Base-by-base conservation (phyloP, 2,888 invertebrate genomes). In the Sinotaia quadrata region DNA sequence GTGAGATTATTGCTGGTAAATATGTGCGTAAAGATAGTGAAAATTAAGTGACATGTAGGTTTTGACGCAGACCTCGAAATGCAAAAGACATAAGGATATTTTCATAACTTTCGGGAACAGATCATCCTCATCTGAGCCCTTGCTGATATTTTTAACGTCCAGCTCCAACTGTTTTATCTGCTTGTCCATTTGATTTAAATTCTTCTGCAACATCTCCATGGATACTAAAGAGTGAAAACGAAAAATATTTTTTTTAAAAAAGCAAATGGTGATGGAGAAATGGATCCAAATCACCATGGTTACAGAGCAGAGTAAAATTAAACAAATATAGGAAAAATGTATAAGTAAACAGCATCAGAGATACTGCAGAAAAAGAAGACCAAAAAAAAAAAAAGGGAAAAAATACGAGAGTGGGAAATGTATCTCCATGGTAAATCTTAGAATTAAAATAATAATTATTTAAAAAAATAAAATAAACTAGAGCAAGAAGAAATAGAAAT, bases 101-200 rank as follows among this genome's bases (percentile, higher is more conserved):
- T 93, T 93, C 97, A 98, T 95, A 51, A 94, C 92, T 76, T 94
- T 93, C 44, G 91, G 89, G 89, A 98, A 98, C 78, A 91, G 90
- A 88, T 98, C 98, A 69, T 95, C 93, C 18, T 68, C 91, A 91
- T 67, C 88, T 85, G 85, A 95, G 94, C 68, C 78, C 68, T 84
- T 91, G 78, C 93, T 92, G 49, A 95, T 93, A 87, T 94, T 96
- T 83, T 93, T 93, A 72, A 98, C 90, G 89, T 97, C 97, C 1
- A 93, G 94, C 88, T 98, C 97, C 66, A 98, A 89, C 83, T 96
- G 94, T 75, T 94, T 92, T 31, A 97, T 92, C 78, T 94, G 94
- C 59, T 92, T 92, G 81, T 95, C 95, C 95, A 97, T 97, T 85
- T 94, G 93, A 78, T 76, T 95, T 36, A 89, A 78, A 51, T 86